Conservation (phyloP, 1,140 invertebrate genomes). For the Brachionus plicatilis region DNA sequence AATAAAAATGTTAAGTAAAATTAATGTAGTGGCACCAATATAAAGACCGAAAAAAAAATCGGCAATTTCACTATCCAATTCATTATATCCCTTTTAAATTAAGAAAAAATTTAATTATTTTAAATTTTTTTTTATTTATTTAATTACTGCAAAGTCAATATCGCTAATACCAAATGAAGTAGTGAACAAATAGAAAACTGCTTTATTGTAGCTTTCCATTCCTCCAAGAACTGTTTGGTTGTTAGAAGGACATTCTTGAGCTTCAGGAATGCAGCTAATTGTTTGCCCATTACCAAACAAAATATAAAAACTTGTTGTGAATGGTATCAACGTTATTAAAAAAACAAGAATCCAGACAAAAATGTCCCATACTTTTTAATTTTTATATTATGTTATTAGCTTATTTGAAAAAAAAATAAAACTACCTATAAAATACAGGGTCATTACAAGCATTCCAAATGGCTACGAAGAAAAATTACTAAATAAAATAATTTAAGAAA, state of each 20-base stretch:
- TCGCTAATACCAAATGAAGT: neutral
- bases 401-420: neutral
- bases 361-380: neutral
- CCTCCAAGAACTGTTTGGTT: neutral
- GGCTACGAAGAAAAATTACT: neutral
- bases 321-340: neutral
- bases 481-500: neutral
- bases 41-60: conserved; percentile 3
- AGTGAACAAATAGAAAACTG: neutral
- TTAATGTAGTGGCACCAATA: neutral
- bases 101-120: neutral
- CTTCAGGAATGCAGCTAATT: neutral
- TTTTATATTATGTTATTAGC: neutral
- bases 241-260: neutral
- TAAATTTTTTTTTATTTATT: neutral
- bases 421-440: neutral
- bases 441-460: conserved; percentile 12
- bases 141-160: neutral
- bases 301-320: neutral
- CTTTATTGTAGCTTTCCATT: neutral
- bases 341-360: neutral
- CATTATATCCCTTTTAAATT: neutral
- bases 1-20: conserved; percentile 3
- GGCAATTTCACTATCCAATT: neutral
- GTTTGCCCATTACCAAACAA: neutral